Conservation (phyloP, 2,888 invertebrate genomes). For the Apocheima hispidaria region DNA sequence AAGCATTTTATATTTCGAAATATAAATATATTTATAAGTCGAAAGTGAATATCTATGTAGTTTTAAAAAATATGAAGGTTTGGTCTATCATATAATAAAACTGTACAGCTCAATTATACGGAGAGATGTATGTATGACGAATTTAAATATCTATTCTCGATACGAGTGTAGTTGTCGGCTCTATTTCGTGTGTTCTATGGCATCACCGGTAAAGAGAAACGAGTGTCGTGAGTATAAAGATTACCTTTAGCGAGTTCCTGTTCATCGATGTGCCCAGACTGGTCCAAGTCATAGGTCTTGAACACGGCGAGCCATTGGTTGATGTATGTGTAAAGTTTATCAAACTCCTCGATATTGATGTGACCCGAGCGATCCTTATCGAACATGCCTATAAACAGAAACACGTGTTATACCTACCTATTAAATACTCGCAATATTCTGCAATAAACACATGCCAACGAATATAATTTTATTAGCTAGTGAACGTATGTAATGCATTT, state of each 20-base stretch:
- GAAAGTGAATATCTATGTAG: too few relatives aligned
- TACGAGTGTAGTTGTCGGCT: too few relatives aligned
- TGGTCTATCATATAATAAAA: too few relatives aligned
- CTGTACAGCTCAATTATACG: too few relatives aligned
- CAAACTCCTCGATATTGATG: conserved; percentile 94
- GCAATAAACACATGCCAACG: not conserved
- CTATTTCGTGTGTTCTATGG: too few relatives aligned
- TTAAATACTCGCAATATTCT: not conserved
- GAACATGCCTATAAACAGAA: conserved; percentile 90
- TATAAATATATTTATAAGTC: too few relatives aligned
- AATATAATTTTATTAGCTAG: not conserved
- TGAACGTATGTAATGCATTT: not conserved
- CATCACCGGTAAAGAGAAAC: too few relatives aligned
- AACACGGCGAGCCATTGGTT: conserved; percentile 96
- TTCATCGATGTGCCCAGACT: conserved; percentile 94
- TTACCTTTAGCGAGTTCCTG: conserved; percentile 91
- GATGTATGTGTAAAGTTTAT: conserved; percentile 94
- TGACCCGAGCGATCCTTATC: conserved; percentile 94
- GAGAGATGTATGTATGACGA: too few relatives aligned
- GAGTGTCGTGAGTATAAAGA: too few relatives aligned
- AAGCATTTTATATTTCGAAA: too few relatives aligned
- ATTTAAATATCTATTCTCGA: too few relatives aligned
- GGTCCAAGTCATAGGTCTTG: conserved; percentile 93
- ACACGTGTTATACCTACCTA: conserved; percentile 4
- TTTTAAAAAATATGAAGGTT: too few relatives aligned